phyloP scores from a whole-genome alignment of 2,888 invertebrate genomes.

The Aromia moschata region DNA sequence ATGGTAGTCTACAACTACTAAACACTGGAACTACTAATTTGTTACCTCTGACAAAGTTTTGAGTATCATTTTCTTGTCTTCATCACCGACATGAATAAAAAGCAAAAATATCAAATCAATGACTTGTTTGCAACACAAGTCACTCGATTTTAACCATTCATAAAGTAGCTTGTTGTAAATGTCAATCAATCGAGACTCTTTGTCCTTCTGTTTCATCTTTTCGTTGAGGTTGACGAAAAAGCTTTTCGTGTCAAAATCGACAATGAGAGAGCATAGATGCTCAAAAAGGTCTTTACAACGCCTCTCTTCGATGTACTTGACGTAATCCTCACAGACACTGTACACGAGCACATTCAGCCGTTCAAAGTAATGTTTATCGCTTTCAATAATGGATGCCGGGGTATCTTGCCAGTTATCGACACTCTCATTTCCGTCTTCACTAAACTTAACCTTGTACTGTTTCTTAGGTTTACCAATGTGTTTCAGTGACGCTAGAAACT shows the following conservation, averaged over 20 bases:
- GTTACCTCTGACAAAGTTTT: constrained; percentile 67
- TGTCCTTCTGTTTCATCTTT: constrained; percentile 44
- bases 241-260: constrained; percentile 67
- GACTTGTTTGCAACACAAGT: constrained; percentile 66
- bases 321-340: constrained; percentile 65
- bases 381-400: constrained; percentile 15
- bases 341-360: constrained; percentile 64
- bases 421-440: constrained; percentile 28
- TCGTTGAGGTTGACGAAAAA: constrained; percentile 65
- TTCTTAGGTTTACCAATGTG: constrained; percentile 60
- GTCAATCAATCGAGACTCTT: constrained; percentile 44
- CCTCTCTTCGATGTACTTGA: constrained; percentile 65
- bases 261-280: constrained; percentile 66
- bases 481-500: constrained; percentile 64
- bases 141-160: constrained; percentile 65
- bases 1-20: neutral
- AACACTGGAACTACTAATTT: neutral
- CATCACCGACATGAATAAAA: constrained; percentile 65
- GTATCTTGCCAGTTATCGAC: constrained; percentile 23
- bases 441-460: constrained; percentile 61
- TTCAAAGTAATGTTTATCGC: constrained; percentile 58
- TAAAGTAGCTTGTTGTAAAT: constrained; percentile 53
- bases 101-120: constrained; percentile 73
- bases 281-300: constrained; percentile 64
- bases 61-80: constrained; percentile 68